Evolutionary conservation across 1,140 invertebrate genomes (phyloP), one percentile per base, ranked within the genome.

Genomic region (Sogatella furcifera): DNA sequence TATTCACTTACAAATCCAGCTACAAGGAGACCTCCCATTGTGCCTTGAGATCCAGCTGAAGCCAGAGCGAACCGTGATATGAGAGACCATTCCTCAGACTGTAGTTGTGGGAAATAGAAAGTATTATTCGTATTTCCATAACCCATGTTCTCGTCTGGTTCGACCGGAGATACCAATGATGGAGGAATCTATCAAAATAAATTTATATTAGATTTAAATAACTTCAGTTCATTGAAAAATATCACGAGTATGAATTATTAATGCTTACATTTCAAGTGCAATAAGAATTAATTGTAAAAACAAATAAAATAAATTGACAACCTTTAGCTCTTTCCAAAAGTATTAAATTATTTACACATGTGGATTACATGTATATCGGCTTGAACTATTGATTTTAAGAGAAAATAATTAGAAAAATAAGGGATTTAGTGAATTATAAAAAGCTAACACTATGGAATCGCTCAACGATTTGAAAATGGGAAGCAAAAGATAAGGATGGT

Each of bases 41-140:
- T 91, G 52, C 89, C 89, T 71, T 92, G 89, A 15, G 88, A 90
- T 4, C 85, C 83, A 59, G 90, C 79, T 1, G 89, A 88, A 6
- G 88, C 84, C 49, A 91, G 69, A 1, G 88, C 86, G 65, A 92
- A 79, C 69, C 81, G 79, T 22, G 86, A 87, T 63, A 88, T 78
- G 57, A 91, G 64, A 17, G 86, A 83, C 80, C 87, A 85, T 72
- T 92, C 88, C 62, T 91, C 86, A 53, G 65, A 62, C 19, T 60
- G 56, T 2, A 66, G 54, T 21, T 22, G 41, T n/a, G 46, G 46
- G 10, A 19, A 19, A 49, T 19, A 41, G 52, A 53, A 15, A 11
- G 31, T 14, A 34, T 28, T 49, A 38, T 41, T n/a, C 52, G 56
- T 15, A 57, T 43, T 38, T 15, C 17, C 15, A 54, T 55, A 49